Evolutionary conservation across 2,888 invertebrate species (phyloP), one percentile per base, ranked within the genome.

Genomic region (Thyatira batis): DNA sequence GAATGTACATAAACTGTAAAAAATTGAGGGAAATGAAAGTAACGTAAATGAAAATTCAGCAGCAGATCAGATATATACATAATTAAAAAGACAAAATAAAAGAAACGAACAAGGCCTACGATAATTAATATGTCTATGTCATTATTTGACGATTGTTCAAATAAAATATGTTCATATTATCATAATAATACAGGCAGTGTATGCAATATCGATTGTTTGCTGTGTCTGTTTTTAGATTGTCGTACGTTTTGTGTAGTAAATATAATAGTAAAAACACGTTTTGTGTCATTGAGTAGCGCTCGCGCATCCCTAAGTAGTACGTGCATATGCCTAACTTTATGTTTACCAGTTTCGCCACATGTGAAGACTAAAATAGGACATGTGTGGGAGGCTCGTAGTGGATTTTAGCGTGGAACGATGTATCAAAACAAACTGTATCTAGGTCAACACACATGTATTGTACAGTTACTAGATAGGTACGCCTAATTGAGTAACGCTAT

Each of bases 301-400:
- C 52, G 55, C 20, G 49, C 53, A 56, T 59, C 62, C 46, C 56
- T 54, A 64, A 61, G n/a, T 30, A 48, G n/a, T 21, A 33, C 28
- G 33, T 63, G 61, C 65, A 20, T 46, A 46, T 46, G 28, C 20
- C 48, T 48, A 48, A 48, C 48, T 48, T 48, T 8, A 17, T 78
- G 80, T 78, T 80, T 77, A 78, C 76, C 67, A 73, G 61, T 71
- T 65, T 64, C 54, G 53, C 65, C 78, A 87, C 84, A 85, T 85
- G 86, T 82, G 82, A 55, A 69, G 75, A 76, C 80, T 84, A 86
- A 87, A 87, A 86, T 86, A 67, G 87, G 80, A 83, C 84, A 85
- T 79, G 76, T 84, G 90, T 88, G 90, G 89, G 90, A 89, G 89
- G 82, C 77, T 71, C 65, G 70, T 65, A 66, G 67, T 70, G 67